Percentiles rank a stretch among this genome's conserved stretches.
Evolutionary conservation across 2,888 invertebrate genomes (phyloP).

Genomic region (Melanostoma scalare): DNA sequence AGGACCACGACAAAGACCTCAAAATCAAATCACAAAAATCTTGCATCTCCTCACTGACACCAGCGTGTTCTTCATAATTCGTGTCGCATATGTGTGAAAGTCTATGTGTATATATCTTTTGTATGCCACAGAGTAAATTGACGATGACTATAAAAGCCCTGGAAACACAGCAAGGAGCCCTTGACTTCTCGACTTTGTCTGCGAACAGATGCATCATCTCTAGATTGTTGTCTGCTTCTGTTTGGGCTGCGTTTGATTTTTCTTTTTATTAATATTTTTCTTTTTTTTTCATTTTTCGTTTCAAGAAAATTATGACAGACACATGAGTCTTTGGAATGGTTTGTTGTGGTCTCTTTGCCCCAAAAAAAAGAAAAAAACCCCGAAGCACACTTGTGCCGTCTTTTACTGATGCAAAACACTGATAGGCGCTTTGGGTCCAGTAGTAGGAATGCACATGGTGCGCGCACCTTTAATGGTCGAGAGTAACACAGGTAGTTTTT

Average conservation of each 20-base stretch:
- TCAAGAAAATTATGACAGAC: conserved; percentile 66
- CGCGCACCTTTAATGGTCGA: conserved; percentile 53
- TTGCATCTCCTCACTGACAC: conserved; percentile 36
- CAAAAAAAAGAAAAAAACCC: conserved; percentile 27
- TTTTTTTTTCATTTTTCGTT: conserved; percentile 23
- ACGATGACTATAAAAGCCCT: conserved; percentile 31
- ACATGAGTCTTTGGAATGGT: conserved; percentile 63
- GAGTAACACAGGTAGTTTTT: conserved; percentile 71
- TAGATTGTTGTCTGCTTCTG: conserved; percentile 58
- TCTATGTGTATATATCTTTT: conserved; percentile 18
- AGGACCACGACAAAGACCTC: conserved; percentile 67
- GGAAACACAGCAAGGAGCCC: conserved; percentile 27
- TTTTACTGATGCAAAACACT: conserved; percentile 60
- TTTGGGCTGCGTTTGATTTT: conserved; percentile 35
- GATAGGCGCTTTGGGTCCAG: conserved; percentile 49
- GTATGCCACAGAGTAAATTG: conserved; percentile 15
- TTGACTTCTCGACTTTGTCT: conserved; percentile 64
- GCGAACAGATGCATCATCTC: conserved; percentile 66
- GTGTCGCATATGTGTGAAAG: conserved; percentile 32
- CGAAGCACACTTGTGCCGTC: conserved; percentile 59
- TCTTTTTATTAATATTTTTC: neutral
- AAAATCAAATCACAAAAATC: conserved; percentile 60
- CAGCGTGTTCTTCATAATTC: conserved; percentile 52
- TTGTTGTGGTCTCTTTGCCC: conserved; percentile 57
- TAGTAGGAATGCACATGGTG: conserved; percentile 42